Conservation (phyloP, 2,888 invertebrate species). For the Limnephilus auricula region DNA sequence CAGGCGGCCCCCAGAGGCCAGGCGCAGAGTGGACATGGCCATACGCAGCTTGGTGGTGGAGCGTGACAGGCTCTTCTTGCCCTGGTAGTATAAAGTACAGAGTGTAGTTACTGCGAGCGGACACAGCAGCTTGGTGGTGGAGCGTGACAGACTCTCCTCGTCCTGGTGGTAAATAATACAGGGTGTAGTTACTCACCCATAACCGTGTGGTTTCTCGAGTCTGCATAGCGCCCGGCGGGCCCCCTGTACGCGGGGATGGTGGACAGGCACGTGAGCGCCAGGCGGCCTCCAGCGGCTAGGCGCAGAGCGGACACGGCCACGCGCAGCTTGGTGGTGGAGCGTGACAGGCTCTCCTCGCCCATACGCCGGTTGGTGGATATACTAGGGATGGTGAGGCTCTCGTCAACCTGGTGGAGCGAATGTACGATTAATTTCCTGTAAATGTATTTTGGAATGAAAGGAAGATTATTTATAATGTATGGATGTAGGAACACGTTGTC, state of each 20-base stretch:
- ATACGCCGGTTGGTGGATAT: constrained; percentile 40
- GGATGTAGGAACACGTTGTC: background rate
- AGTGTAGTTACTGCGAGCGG: too few species aligned
- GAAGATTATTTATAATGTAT: background rate
- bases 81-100: too few species aligned
- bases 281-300: constrained; percentile 82
- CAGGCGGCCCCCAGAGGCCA: constrained; percentile 83
- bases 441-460: background rate
- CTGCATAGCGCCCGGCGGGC: constrained; percentile 85
- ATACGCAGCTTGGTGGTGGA: constrained; percentile 84
- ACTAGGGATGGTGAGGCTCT: constrained; percentile 58
- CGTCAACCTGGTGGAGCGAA: constrained; percentile 59
- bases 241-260: constrained; percentile 88
- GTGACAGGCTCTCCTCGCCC: constrained; percentile 68
- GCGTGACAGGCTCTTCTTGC: constrained; percentile 69
- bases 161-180: background rate
- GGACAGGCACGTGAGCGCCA: constrained; percentile 86
- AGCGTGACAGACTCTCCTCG: constrained; percentile 70
- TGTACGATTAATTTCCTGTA: background rate
- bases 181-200: constrained; percentile 76
- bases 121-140: constrained; percentile 85
- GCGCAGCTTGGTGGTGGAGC: constrained; percentile 83
- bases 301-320: constrained; percentile 86
- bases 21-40: constrained; percentile 84
- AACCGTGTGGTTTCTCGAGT: constrained; percentile 84